Conservation (phyloP, 2,888 invertebrate genomes). For the Copidosoma aretas region DNA sequence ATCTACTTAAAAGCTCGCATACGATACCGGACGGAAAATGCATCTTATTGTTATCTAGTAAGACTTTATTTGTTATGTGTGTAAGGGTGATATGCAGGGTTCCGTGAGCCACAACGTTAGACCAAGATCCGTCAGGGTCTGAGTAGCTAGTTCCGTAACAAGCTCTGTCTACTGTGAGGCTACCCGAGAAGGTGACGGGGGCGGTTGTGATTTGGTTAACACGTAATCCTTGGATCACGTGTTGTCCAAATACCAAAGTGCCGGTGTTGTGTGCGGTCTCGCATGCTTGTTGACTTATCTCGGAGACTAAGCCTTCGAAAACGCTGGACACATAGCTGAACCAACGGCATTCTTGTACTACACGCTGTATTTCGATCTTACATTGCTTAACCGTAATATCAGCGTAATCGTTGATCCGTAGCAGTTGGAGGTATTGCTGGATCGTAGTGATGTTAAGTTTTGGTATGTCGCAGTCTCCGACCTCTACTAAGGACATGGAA, state of each 20-base stretch:
- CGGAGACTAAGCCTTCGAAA: constrained; percentile 11
- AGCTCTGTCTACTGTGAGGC: too few relatives aligned
- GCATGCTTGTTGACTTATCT: too few relatives aligned
- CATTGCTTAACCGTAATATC: neutral
- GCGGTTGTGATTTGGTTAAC: too few relatives aligned
- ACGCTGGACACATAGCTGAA: constrained; percentile 31
- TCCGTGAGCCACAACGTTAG: too few relatives aligned
- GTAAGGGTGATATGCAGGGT: too few relatives aligned
- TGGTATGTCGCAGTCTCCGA: constrained; percentile 24
- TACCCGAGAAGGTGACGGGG: too few relatives aligned
- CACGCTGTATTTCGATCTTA: constrained; percentile 14
- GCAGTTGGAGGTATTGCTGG: neutral
- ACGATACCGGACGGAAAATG: neutral
- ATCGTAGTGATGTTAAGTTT: neutral
- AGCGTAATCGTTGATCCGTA: neutral
- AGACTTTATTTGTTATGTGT: too few relatives aligned
- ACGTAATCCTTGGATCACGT: too few relatives aligned
- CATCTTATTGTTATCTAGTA: constrained; percentile 5
- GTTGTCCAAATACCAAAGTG: too few relatives aligned
- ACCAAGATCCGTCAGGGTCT: too few relatives aligned
- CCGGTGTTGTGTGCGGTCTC: too few relatives aligned
- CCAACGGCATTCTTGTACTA: constrained; percentile 36
- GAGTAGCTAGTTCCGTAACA: too few relatives aligned
- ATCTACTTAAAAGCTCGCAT: neutral
- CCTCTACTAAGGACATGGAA: constrained; percentile 24